Conservation (phyloP, 1,140 invertebrate species). For the Meloidogyne hapla region DNA sequence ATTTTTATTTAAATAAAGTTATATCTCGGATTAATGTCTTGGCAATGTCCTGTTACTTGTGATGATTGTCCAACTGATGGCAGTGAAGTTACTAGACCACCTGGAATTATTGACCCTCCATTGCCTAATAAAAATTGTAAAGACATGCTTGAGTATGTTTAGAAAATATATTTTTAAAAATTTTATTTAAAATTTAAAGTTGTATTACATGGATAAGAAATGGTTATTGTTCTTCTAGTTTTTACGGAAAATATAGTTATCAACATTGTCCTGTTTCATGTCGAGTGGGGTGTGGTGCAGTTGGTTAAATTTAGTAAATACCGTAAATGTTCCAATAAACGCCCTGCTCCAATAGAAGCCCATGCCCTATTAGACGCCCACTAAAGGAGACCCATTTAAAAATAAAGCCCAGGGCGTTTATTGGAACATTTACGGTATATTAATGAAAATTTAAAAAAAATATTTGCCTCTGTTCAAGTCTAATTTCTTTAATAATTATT, state of each 20-base stretch:
- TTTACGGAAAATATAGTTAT: not conserved
- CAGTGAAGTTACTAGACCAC: conserved; percentile 4
- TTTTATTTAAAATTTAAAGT: not conserved
- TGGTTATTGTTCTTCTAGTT: conserved; percentile 13
- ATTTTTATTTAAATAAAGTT: not conserved
- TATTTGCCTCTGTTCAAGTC: too few species aligned
- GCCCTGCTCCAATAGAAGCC: too few species aligned
- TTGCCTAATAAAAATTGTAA: conserved; percentile 27
- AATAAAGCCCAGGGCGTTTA: too few species aligned
- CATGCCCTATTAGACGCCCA: too few species aligned
- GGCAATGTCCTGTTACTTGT: conserved; percentile 22
- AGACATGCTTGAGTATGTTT: conserved; percentile 18
- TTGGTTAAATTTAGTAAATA: not conserved
- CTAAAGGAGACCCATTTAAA: too few species aligned
- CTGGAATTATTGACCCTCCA: conserved; percentile 22
- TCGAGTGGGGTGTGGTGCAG: conserved; percentile 14
- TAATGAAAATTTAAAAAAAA: too few species aligned
- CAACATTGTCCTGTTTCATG: conserved; percentile 19
- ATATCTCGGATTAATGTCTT: conserved; percentile 18
- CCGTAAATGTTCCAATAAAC: too few species aligned
- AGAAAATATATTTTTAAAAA: not conserved
- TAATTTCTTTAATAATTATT: too few species aligned
- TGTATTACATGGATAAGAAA: conserved; percentile 14
- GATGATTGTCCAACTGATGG: conserved; percentile 14
- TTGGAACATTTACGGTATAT: too few species aligned